Evolutionary conservation across 1,140 invertebrate genomes (phyloP).

Genomic region (Antheraea pernyi): DNA sequence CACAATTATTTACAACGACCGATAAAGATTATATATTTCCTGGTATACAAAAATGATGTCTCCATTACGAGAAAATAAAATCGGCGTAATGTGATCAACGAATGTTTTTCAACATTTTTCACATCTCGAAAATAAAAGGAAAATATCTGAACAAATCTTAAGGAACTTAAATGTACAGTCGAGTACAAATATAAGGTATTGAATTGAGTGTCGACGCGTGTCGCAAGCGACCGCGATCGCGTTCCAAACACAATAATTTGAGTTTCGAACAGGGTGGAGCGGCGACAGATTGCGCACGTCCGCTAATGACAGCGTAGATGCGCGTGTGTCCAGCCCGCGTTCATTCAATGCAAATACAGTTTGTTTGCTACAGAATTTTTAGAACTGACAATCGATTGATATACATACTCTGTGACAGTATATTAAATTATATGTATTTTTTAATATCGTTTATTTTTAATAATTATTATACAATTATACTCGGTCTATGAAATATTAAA

Average conservation of each 20-base stretch:
- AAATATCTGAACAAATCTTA: not conserved
- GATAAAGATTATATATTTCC: too few species aligned
- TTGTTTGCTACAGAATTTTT: slow-evolving; percentile 27
- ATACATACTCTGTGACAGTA: too few species aligned
- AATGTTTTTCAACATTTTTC: too few species aligned
- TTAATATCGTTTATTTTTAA: too few species aligned
- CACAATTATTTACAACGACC: too few species aligned
- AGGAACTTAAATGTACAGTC: slow-evolving; percentile 24
- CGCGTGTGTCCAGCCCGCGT: slow-evolving; percentile 61
- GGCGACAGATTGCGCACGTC: slow-evolving; percentile 59
- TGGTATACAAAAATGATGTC: too few species aligned
- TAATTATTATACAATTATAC: too few species aligned
- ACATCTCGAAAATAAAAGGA: too few species aligned
- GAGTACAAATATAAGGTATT: slow-evolving; percentile 20
- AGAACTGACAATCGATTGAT: slow-evolving; percentile 30
- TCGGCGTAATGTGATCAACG: too few species aligned
- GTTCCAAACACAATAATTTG: slow-evolving; percentile 63
- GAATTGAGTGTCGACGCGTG: slow-evolving; percentile 27
- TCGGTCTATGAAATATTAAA: too few species aligned
- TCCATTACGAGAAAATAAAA: too few species aligned
- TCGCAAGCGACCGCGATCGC: slow-evolving; percentile 42
- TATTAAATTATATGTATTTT: too few species aligned
- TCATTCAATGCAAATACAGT: slow-evolving; percentile 72
- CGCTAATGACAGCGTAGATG: slow-evolving; percentile 67
- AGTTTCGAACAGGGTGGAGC: slow-evolving; percentile 53